Percentiles rank a stretch among this genome's conserved stretches.
Evolutionary conservation across 2,888 invertebrate species (phyloP).

Genomic region (Ophioninae sp.): DNA sequence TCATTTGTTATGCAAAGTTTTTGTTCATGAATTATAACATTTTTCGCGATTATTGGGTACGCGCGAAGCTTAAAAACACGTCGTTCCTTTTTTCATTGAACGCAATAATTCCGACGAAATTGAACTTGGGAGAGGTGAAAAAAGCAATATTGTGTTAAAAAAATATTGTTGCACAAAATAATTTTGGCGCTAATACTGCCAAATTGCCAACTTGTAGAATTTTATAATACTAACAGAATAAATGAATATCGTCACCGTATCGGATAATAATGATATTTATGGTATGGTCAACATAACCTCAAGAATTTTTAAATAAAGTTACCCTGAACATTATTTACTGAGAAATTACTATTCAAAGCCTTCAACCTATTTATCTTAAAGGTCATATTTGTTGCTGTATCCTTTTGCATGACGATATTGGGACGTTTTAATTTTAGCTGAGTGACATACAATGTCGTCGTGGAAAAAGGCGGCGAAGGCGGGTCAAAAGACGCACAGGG

Average conservation of each 20-base stretch:
- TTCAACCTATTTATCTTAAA: background rate
- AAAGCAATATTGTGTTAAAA: background rate
- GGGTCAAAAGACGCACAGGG: constrained; percentile 91
- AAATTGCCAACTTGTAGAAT: background rate
- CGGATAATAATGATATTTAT: background rate
- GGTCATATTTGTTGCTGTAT: background rate
- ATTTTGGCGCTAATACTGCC: background rate
- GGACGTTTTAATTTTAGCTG: background rate
- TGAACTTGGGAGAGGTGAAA: background rate
- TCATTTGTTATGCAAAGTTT: background rate
- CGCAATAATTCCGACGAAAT: background rate
- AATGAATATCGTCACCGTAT: background rate
- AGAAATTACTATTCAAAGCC: background rate
- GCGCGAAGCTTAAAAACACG: background rate
- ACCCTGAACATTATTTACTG: background rate
- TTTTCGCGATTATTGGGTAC: background rate
- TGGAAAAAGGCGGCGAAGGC: constrained; percentile 94
- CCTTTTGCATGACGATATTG: background rate
- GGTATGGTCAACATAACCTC: background rate
- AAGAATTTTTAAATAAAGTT: background rate
- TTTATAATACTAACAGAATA: background rate
- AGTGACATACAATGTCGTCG: constrained; percentile 87
- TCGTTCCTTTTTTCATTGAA: background rate
- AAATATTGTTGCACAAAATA: background rate
- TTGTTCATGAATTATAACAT: background rate